phyloP scores from a whole-genome alignment of 2,888 invertebrate genomes.

The Timandra comae region DNA sequence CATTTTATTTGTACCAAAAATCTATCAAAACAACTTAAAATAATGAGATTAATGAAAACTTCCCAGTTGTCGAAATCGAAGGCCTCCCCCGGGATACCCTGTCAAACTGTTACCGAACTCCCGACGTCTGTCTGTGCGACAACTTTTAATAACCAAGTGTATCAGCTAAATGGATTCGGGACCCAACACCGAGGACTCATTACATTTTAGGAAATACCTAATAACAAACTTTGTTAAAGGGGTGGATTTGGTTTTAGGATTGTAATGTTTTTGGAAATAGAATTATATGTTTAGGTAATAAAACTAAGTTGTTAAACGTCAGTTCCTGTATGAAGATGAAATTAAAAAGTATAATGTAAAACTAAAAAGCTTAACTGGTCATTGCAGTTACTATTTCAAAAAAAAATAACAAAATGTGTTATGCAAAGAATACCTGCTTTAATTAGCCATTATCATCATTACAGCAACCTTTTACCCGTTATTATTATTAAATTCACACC shows the following conservation, averaged over 20 bases:
- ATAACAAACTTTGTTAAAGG: constrained; percentile 19
- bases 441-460: too few species aligned
- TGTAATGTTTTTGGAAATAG: too few species aligned
- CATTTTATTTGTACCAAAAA: constrained; percentile 2
- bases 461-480: too few species aligned
- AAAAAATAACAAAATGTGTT: too few species aligned
- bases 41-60: constrained; percentile 64
- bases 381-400: too few species aligned
- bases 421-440: too few species aligned
- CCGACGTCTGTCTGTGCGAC: constrained; percentile 56
- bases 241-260: constrained; percentile 7
- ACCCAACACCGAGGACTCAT: constrained; percentile 36
- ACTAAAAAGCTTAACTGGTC: too few species aligned
- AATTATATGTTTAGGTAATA: too few species aligned
- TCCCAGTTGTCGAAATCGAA: constrained; percentile 63
- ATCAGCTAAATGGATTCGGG: constrained; percentile 67
- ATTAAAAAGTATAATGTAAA: too few species aligned
- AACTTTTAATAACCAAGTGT: constrained; percentile 72
- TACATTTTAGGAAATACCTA: constrained; percentile 31
- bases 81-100: constrained; percentile 48
- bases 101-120: constrained; percentile 61
- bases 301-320: too few species aligned
- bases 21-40: constrained; percentile 39
- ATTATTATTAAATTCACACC: too few species aligned
- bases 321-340: too few species aligned